These are phyloP conservation scores for Acromyrmex charruanus DNA, from an alignment of 1,140 invertebrate genomes.

Conservation along the genomic window DNA sequence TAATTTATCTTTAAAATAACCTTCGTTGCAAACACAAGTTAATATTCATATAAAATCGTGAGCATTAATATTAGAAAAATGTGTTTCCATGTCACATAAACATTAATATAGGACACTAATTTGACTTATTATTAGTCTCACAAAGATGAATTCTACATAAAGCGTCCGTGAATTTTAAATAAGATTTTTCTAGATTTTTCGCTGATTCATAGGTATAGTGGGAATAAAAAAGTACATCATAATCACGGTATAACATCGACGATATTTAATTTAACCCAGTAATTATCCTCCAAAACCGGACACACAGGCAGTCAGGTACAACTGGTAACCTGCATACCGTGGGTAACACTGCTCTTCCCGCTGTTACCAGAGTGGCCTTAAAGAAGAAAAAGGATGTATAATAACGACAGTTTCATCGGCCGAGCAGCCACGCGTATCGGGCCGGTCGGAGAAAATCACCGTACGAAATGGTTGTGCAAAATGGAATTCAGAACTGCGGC, in stretches of 20 bases:
- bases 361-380: not conserved
- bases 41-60: not conserved
- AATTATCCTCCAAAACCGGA: constrained; percentile 56
- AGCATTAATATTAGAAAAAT: constrained; percentile 3
- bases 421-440: constrained; percentile 64
- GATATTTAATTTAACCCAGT: constrained; percentile 48
- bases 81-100: not conserved
- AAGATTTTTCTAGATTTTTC: not conserved
- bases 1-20: not conserved
- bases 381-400: constrained; percentile 32
- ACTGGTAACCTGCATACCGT: constrained; percentile 70
- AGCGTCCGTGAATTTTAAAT: not conserved
- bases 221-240: not conserved
- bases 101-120: not conserved
- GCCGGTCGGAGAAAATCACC: constrained; percentile 68
- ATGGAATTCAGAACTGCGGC: constrained; percentile 8
- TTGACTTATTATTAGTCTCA: constrained; percentile 4
- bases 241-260: not conserved
- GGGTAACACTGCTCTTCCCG: constrained; percentile 20
- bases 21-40: not conserved
- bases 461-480: constrained; percentile 22
- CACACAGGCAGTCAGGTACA: constrained; percentile 36
- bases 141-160: not conserved
- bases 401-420: constrained; percentile 55
- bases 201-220: not conserved